Percentiles rank a stretch among this genome's conserved stretches.
Evolutionary conservation across 2,888 invertebrate genomes (phyloP).

Genomic region (Caenorhabditis parvicauda): DNA sequence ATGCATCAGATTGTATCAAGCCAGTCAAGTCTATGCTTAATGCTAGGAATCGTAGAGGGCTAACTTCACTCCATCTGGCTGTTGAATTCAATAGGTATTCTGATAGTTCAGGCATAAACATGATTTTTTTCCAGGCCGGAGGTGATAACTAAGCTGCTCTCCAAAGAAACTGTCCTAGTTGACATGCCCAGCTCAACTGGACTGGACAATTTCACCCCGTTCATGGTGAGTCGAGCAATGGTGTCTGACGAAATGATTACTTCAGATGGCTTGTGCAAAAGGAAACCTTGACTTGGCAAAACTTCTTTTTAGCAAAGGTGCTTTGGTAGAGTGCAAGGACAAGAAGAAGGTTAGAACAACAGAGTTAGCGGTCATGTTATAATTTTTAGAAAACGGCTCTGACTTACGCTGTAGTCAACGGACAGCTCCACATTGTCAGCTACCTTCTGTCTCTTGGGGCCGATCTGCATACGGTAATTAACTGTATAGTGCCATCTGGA

Average conservation of each 20-base stretch:
- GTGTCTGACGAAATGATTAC: conserved; percentile 3
- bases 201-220: conserved; percentile 23
- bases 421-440: conserved; percentile 61
- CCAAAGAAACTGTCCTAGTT: conserved; percentile 12
- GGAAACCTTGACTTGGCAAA: conserved; percentile 40
- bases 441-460: conserved; percentile 37
- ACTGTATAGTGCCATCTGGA: not conserved
- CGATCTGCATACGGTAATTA: conserved; percentile 19
- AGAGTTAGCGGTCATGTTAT: not conserved
- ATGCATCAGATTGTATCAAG: conserved; percentile 9
- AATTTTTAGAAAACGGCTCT: conserved; percentile 64
- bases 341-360: conserved; percentile 55
- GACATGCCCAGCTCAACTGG: conserved; percentile 27
- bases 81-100: conserved; percentile 25
- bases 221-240: conserved; percentile 19
- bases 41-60: conserved; percentile 44
- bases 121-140: conserved; percentile 1
- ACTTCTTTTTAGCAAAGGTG: conserved; percentile 64
- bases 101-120: conserved; percentile 23
- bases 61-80: conserved; percentile 65
- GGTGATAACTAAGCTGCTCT: conserved; percentile 12
- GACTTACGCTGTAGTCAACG: conserved; percentile 67
- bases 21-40: conserved; percentile 34
- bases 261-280: conserved; percentile 33
- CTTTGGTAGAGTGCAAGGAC: conserved; percentile 62